phyloP scores from a whole-genome alignment of 1,140 invertebrate species.

The Nixonia krombeini region DNA sequence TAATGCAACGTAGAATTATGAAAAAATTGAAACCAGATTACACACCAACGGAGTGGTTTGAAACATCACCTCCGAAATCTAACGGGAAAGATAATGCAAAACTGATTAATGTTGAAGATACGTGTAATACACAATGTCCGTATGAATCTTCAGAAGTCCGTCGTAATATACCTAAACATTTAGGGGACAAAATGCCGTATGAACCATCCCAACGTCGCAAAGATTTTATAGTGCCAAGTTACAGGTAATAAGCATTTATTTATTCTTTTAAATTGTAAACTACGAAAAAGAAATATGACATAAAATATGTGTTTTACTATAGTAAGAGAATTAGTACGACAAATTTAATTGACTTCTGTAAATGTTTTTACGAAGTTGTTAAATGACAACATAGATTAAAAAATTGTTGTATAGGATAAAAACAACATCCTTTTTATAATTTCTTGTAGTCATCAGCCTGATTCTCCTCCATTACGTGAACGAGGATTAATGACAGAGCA shows the following conservation, averaged over 20 bases:
- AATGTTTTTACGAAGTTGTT: too few relatives aligned
- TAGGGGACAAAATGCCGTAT: not conserved
- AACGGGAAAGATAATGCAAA: not conserved
- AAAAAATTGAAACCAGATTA: constrained; percentile 29
- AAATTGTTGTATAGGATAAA: too few relatives aligned
- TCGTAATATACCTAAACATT: not conserved
- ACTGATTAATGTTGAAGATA: not conserved
- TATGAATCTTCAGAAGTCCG: not conserved
- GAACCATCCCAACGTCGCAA: not conserved
- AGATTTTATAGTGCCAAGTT: not conserved
- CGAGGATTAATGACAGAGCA: constrained; percentile 27
- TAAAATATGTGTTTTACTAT: too few relatives aligned
- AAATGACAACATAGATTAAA: too few relatives aligned
- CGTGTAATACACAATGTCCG: not conserved
- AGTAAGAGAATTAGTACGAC: too few relatives aligned
- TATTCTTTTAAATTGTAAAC: too few relatives aligned
- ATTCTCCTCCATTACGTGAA: too few relatives aligned
- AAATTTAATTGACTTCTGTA: too few relatives aligned
- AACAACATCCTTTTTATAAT: too few relatives aligned
- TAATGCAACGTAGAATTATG: constrained; percentile 60
- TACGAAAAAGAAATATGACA: too few relatives aligned
- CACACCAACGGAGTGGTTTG: not conserved
- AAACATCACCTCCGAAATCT: not conserved
- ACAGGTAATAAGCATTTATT: too few relatives aligned
- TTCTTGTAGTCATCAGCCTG: too few relatives aligned